Evolutionary conservation across 2,888 invertebrate genomes (phyloP), one percentile per base, ranked within the genome.

Genomic region (Phlogophora meticulosa): DNA sequence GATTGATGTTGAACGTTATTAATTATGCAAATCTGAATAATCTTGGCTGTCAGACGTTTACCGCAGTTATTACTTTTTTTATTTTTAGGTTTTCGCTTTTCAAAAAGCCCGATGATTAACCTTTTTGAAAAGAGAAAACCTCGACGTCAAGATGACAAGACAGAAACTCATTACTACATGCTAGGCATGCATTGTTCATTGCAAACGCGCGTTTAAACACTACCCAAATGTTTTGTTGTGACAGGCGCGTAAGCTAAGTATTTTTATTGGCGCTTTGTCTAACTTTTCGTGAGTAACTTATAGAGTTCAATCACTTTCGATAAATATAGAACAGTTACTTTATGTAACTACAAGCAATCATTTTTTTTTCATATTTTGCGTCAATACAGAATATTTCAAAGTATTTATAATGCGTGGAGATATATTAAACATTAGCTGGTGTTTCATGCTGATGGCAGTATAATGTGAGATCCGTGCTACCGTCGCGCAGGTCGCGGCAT

Each of bases 401-500:
- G 34, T 36, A 43, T 34, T 60, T 11, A 49, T 22, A 42, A 43
- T 43, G 48, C 48, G 28, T 34, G 22, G 52, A 48, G 46, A 55
- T 63, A 57, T 70, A 58, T 70, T 57, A 72, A 65, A 61, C 72
- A 78, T 77, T 43, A 76, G 64, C 42, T 34, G 59, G 48, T 55
- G 53, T 42, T 62, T 55, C 42, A 59, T 65, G 61, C 51, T 65
- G 63, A 64, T 76, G 42, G 49, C 46, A 71, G 78, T 78, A 78
- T 80, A 78, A 79, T 81, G 70, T 78, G 57, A 77, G 74, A 72
- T 79, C 84, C 79, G 72, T 76, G 70, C 80, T 76, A 80, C 87
- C 88, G 89, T 88, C 87, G 88, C 88, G 89, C 88, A 87, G 88
- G 80, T 85, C 78, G 84, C 84, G 85, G 81, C 90, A 88, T 89